Percentiles rank a stretch among this genome's conserved stretches.
phyloP scores from a whole-genome alignment of 1,140 invertebrate genomes.

The Drosophila subobscura region DNA sequence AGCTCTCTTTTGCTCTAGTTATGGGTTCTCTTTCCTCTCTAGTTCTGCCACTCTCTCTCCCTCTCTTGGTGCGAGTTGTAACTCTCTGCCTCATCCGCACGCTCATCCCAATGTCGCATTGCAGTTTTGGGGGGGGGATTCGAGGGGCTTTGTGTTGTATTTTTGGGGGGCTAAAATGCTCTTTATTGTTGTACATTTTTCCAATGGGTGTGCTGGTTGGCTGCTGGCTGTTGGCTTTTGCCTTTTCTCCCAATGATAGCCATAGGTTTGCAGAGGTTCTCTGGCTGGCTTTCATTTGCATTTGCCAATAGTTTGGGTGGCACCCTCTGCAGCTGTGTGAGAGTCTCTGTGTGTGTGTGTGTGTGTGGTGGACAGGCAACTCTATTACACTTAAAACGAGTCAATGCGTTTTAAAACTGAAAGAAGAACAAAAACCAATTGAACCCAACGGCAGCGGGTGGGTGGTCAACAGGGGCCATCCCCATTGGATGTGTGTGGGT shows the following conservation, averaged over 20 bases:
- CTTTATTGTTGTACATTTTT: conserved; percentile 79
- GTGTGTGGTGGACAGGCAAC: conserved; percentile 65
- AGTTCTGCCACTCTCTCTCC: background rate
- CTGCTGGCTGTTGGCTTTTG: conserved; percentile 34
- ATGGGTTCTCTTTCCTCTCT: conserved; percentile 1
- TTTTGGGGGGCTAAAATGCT: conserved; percentile 56
- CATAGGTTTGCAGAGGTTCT: conserved; percentile 52
- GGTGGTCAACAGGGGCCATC: conserved; percentile 35
- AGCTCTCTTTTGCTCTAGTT: conserved; percentile 1
- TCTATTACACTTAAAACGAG: conserved; percentile 79
- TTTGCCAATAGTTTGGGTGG: conserved; percentile 21
- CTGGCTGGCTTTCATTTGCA: conserved; percentile 55
- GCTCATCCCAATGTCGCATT: conserved; percentile 67
- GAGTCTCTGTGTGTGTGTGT: conserved; percentile 14
- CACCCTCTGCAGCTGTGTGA: conserved; percentile 24
- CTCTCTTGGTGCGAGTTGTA: too few species aligned
- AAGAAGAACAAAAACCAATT: conserved; percentile 34
- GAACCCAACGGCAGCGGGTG: conserved; percentile 28
- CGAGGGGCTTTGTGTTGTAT: conserved; percentile 50
- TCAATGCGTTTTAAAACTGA: conserved; percentile 73
- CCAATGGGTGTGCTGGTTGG: conserved; percentile 15
- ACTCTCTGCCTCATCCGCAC: conserved; percentile 22
- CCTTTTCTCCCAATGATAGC: conserved; percentile 57
- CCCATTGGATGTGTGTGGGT: background rate
- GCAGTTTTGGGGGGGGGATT: conserved; percentile 53